phyloP scores from a whole-genome alignment of 2,888 invertebrate species.

The Tortricodes alternella region DNA sequence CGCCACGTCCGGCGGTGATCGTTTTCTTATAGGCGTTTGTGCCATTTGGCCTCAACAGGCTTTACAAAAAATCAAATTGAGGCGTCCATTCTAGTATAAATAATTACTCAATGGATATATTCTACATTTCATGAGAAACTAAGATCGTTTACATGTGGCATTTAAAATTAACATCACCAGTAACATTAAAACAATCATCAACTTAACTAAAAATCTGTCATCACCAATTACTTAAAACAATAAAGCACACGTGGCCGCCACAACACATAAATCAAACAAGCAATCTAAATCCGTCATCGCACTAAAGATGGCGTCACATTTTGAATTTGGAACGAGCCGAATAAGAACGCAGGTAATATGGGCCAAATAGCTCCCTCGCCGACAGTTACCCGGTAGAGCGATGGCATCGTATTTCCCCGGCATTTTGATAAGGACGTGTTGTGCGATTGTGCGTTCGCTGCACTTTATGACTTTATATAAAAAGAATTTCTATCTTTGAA shows the following conservation, averaged over 20 bases:
- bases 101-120: too few relatives aligned
- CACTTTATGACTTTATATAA: constrained; percentile 21
- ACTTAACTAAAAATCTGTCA: constrained; percentile 12
- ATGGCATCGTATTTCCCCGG: constrained; percentile 34
- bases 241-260: constrained; percentile 32
- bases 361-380: constrained; percentile 63
- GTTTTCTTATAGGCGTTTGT: too few relatives aligned
- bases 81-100: too few relatives aligned
- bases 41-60: too few relatives aligned
- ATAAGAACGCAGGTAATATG: constrained; percentile 58
- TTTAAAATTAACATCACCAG: constrained; percentile 2
- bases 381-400: constrained; percentile 52
- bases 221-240: constrained; percentile 30
- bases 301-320: constrained; percentile 63
- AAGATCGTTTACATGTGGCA: not conserved
- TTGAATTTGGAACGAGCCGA: constrained; percentile 53
- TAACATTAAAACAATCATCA: not conserved
- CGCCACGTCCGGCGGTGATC: too few relatives aligned
- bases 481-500: not conserved
- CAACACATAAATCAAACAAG: constrained; percentile 50
- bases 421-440: constrained; percentile 40
- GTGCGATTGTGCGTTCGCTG: constrained; percentile 31
- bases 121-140: too few relatives aligned
- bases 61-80: too few relatives aligned
- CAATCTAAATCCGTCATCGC: constrained; percentile 67